Evolutionary conservation across 92 coral and sea anemone species (phyloP), one percentile per base, ranked within the genome.

Genomic region (Porites rus): DNA sequence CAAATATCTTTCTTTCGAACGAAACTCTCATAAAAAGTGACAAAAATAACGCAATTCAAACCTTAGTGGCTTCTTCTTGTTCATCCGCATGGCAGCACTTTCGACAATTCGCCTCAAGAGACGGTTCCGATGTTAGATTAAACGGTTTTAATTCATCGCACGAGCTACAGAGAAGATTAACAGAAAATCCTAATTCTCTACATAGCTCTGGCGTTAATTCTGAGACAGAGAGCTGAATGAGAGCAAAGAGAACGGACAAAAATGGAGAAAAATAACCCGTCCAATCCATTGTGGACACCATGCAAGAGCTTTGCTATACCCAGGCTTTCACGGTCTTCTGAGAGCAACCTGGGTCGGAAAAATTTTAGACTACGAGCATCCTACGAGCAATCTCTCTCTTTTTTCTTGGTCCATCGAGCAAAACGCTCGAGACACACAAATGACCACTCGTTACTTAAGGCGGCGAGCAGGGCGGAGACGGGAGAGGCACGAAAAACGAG

Each of bases 51-150:
- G n/a, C 73, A 12, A 61, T 16, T 9, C 80, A 80, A 83, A 73
- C 86, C 82, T 67, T 82, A 1, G 70, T 60, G 13, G 81, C 61
- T 82, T 69, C 77, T 9, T 70, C 87, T 56, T 94, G 92, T 1
- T 95, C 98, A 24, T 97, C 99, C 1, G 95, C 98, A 68, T 97
- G 97, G 66, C 99, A 97, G 68, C 99, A 97, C 13, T 86, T 93
- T 52, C 92, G 86, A 77, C 99, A 97, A 67, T 93, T 95, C 28
- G 87, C 74, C 24, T 85, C 87, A 60, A 91, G 83, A 3, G 83
- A 76, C 22, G 75, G 80, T 50, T 73, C 88, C 24, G 88, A 74
- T 12, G 84, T 24, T 19, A 92, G 80, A 88, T 95, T 97, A 74
- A 97, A 97, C 87, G 94, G 98, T 59, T 82, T 85, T 77, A 97